phyloP scores from a whole-genome alignment of 2,888 invertebrate species.

The Odontothrips loti region DNA sequence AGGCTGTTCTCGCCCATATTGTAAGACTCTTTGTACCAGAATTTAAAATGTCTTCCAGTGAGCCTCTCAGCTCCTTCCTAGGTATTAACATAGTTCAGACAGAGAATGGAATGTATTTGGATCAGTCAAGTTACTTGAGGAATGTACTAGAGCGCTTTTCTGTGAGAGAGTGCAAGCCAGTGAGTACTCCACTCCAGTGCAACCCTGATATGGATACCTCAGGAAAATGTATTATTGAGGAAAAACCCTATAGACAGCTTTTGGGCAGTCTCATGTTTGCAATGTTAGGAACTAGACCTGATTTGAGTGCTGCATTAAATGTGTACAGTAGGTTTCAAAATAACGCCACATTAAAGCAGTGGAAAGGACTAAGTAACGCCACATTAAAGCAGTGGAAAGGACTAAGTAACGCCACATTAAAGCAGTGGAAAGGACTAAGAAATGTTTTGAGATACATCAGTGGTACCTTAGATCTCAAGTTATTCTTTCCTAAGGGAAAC shows the following conservation, averaged over 20 bases:
- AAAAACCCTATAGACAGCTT: constrained; percentile 8
- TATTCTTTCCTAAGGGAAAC: neutral
- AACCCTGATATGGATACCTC: neutral
- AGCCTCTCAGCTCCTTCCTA: constrained; percentile 20
- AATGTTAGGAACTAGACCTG: constrained; percentile 30
- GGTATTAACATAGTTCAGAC: neutral
- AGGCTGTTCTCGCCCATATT: neutral
- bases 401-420: too few species aligned
- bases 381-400: too few species aligned
- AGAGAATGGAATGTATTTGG: neutral
- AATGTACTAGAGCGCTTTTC: constrained; percentile 24
- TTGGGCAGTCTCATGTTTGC: constrained; percentile 30
- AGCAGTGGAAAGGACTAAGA: constrained; percentile 27
- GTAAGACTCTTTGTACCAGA: constrained; percentile 27
- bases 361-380: too few species aligned
- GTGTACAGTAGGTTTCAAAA: neutral
- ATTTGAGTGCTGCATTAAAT: constrained; percentile 31
- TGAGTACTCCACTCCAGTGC: neutral
- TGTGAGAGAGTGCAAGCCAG: neutral
- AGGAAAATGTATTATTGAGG: neutral
- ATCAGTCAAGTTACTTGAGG: constrained; percentile 11
- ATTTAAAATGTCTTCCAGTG: constrained; percentile 32
- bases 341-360: constrained; percentile 11
- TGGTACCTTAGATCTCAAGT: constrained; percentile 27
- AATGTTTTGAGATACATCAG: constrained; percentile 30